phyloP scores from a whole-genome alignment of 2,797 vertebrate genomes.

The Malurus splendens region DNA sequence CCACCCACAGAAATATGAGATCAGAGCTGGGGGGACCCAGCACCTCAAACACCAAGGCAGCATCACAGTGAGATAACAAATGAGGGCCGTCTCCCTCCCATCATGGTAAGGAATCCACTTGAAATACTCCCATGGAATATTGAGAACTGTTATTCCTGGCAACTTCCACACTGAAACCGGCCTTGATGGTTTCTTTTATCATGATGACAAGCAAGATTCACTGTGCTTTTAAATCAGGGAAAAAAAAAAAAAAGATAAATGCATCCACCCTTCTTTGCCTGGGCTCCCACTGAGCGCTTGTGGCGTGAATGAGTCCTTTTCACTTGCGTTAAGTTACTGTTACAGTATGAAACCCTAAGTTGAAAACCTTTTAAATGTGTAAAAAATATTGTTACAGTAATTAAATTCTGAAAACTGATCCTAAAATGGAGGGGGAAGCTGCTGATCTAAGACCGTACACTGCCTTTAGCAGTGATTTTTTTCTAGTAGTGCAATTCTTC shows the following conservation, averaged over 20 bases:
- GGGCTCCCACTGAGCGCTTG: neutral
- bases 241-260: neutral
- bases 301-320: neutral
- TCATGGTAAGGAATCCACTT: neutral
- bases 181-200: neutral
- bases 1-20: neutral
- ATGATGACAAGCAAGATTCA: neutral
- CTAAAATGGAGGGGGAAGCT: neutral
- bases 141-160: neutral
- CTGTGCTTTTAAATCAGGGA: neutral
- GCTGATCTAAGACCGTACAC: neutral
- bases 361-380: neutral
- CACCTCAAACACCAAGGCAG: neutral
- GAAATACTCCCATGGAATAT: neutral
- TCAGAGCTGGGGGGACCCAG: neutral
- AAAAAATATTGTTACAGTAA: neutral
- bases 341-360: neutral
- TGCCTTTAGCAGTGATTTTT: neutral
- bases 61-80: neutral
- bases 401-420: neutral
- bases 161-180: neutral
- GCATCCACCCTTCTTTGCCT: neutral
- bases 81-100: neutral
- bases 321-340: neutral
- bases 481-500: neutral